These are phyloP conservation scores for Sitophilus oryzae DNA, from an alignment of 1,140 invertebrate genomes.

Conservation along the genomic window DNA sequence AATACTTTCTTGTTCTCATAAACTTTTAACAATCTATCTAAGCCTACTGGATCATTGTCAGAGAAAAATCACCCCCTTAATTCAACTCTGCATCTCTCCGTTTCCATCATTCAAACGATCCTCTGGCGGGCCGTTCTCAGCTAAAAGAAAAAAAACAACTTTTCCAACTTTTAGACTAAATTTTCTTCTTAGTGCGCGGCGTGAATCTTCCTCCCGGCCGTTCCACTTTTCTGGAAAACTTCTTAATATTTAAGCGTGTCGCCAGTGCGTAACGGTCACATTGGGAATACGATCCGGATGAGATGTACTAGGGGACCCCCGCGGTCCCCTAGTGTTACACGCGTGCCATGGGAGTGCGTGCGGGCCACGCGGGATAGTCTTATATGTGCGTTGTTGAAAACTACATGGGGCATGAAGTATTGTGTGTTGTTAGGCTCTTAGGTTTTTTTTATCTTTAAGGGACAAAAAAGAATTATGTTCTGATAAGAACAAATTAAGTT, in stretches of 20 bases:
- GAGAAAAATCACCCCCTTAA: too few species aligned
- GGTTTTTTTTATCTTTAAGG: too few species aligned
- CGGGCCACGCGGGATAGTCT: too few species aligned
- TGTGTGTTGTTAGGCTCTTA: too few species aligned
- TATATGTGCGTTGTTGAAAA: too few species aligned
- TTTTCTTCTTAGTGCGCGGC: not conserved
- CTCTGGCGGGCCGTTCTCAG: not conserved
- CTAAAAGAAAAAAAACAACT: not conserved
- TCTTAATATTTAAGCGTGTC: constrained; percentile 37
- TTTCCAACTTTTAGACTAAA: not conserved
- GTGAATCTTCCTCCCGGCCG: not conserved
- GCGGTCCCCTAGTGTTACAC: not conserved
- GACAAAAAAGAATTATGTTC: too few species aligned
- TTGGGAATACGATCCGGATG: constrained; percentile 27
- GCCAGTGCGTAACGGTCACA: constrained; percentile 33
- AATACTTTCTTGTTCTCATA: too few species aligned
- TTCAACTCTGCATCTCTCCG: too few species aligned
- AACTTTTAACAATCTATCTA: too few species aligned
- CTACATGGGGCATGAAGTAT: too few species aligned
- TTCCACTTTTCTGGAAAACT: constrained; percentile 16
- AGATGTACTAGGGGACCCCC: not conserved
- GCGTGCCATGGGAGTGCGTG: not conserved
- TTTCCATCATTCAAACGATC: not conserved
- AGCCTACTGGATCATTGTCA: too few species aligned
- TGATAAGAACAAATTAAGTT: too few species aligned